Base-by-base conservation (phyloP, 2,888 invertebrate species). In the Baccha elongata region DNA sequence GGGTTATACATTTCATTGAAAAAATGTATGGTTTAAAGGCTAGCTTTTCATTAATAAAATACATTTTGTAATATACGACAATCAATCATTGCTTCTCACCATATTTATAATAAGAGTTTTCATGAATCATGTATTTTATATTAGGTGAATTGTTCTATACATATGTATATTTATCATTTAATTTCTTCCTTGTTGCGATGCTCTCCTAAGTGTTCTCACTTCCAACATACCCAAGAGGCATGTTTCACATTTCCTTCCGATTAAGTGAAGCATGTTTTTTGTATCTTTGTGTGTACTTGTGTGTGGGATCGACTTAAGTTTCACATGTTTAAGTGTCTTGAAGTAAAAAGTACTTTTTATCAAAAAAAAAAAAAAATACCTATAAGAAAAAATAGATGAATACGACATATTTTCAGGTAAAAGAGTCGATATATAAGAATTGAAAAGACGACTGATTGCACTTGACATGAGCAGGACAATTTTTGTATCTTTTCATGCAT, bases 361-460 rank as follows among this genome's bases (percentile, higher is more conserved):
- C 17, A 44, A 55, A 46, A 26, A 3, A 26, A 44, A n/a, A 52
- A 44, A 50, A 32, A 40, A 13, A 44, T 10, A 44, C 26, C 21
- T n/a, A 65, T 37, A 35, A 29, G 29, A 53, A 67, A 42, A 53
- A 46, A 44, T 29, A 17, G n/a, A 60, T 50, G 52, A 67, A 62
- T 73, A 44, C 53, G 32, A 76, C 19, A 74, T 23, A 44, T 69
- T 69, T 44, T 19, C 62, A 74, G 80, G 68, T 74, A 58, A 21
- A 42, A 19, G 32, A 11, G 64, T 55, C 21, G n/a, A 35, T 21
- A 17, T 40, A 44, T 50, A 42, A 32, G 35, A 48, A 71, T 40
- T 74, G 64, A 74, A 74, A 64, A 74, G 80, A 74, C 35, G 44
- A 80, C 62, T 64, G 64, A 80, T 80, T 80, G 74, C 80, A 80